Evolutionary conservation across 2,888 invertebrate species (phyloP).

Genomic region (Pyrochroa serraticornis): DNA sequence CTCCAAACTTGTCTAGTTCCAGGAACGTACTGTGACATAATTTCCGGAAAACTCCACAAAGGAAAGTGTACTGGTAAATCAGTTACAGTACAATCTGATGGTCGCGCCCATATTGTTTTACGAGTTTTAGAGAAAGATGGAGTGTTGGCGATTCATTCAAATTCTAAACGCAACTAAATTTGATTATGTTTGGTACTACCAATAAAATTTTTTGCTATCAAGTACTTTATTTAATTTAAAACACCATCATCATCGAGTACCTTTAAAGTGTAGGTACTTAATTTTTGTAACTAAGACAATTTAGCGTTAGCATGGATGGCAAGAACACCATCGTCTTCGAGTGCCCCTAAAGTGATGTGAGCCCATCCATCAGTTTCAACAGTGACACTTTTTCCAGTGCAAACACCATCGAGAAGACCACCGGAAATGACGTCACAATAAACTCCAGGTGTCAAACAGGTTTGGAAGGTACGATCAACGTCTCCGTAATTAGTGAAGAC

Average conservation of each 20-base stretch:
- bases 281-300: constrained; percentile 9
- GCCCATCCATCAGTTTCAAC: constrained; percentile 68
- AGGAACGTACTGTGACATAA: constrained; percentile 85
- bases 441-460: constrained; percentile 73
- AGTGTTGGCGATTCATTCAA: constrained; percentile 70
- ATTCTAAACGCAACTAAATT: constrained; percentile 39
- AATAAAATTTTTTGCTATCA: too few species aligned
- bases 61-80: constrained; percentile 70
- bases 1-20: constrained; percentile 3
- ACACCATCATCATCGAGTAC: too few species aligned
- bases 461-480: constrained; percentile 67
- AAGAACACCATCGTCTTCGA: constrained; percentile 70
- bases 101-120: constrained; percentile 65
- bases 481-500: constrained; percentile 74
- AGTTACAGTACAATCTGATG: constrained; percentile 65
- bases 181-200: neutral
- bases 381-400: constrained; percentile 69
- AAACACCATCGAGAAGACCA: constrained; percentile 61
- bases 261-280: too few species aligned
- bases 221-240: too few species aligned
- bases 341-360: constrained; percentile 61
- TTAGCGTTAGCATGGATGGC: constrained; percentile 66
- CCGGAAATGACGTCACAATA: constrained; percentile 90
- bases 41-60: constrained; percentile 68
- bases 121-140: constrained; percentile 67